Evolutionary conservation across 1,140 invertebrate genomes (phyloP), one percentile per base, ranked within the genome.

Genomic region (Armadillidium nasatum): DNA sequence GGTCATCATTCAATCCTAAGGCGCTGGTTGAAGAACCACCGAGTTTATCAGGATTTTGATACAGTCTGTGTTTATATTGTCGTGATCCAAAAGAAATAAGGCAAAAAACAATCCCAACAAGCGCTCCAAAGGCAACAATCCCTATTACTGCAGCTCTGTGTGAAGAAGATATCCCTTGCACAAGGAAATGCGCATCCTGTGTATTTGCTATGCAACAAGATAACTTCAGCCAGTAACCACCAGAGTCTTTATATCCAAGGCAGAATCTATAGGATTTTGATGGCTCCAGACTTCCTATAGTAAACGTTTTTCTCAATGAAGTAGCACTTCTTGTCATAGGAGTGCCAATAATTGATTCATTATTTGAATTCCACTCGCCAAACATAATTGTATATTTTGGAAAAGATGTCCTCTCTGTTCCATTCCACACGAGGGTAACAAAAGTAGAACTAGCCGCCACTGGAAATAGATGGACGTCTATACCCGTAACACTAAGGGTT

Each of bases 351-450:
- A 81, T 79, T 2, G 86, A 82, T 44, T 75, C 74, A 69, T 81
- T 81, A 15, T 45, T 22, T 44, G 44, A 68, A 46, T 75, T 73
- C 0, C 73, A 46, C 4, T 83, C 60, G n/a, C 80, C 77, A 78
- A 86, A 86, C 7, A 84, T 78, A 22, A 87, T 83, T 72, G 85
- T 83, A 76, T 86, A 87, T 68, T 85, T 82, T 13, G 83, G 82
- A 67, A 84, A 84, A 68, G 83, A 80, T 33, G 82, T 82, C 10
- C 84, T 82, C 43, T 84, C 85, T 21, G 84, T 86, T 9, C 86
- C 87, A 68, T 85, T 86, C 85, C 85, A 86, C 3, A 85, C 83
- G 15, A 87, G 82, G 0, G 86, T 86, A 23, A 87, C 84, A 76
- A 84, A 86, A 71, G 84, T 85, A 50, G 84, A 83, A 4, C 85